These are phyloP conservation scores for Xestia sexstrigata DNA, from an alignment of 2,888 invertebrate genomes.

Conservation along the genomic window DNA sequence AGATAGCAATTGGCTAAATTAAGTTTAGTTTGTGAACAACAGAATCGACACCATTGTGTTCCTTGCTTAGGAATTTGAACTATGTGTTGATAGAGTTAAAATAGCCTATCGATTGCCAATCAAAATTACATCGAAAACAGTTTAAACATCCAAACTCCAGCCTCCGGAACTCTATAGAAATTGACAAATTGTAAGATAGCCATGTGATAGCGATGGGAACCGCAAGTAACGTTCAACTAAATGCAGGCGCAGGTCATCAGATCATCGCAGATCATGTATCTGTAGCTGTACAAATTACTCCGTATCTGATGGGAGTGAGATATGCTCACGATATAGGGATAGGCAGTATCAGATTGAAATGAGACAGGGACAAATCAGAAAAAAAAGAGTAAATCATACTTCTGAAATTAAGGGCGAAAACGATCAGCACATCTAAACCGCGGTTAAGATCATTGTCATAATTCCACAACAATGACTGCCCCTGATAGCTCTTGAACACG, in stretches of 20 bases:
- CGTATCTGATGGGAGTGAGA: slow-evolving; percentile 62
- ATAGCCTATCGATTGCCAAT: slow-evolving; percentile 20
- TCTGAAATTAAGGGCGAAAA: background rate
- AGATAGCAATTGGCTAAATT: too few relatives aligned
- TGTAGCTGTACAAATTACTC: slow-evolving; percentile 60
- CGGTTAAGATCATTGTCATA: too few relatives aligned
- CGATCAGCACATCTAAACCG: background rate
- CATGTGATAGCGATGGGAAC: slow-evolving; percentile 28
- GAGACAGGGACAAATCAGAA: background rate
- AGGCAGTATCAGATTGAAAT: slow-evolving; percentile 8
- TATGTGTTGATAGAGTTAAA: background rate
- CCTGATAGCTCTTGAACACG: too few relatives aligned
- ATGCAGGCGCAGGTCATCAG: slow-evolving; percentile 62
- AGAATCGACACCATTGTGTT: too few relatives aligned
- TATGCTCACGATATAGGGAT: slow-evolving; percentile 26
- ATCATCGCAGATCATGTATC: slow-evolving; percentile 54
- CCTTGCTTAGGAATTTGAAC: background rate
- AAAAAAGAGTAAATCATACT: background rate
- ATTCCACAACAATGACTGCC: too few relatives aligned
- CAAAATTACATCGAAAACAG: slow-evolving; percentile 14
- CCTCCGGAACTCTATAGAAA: slow-evolving; percentile 25
- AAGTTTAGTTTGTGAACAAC: too few relatives aligned
- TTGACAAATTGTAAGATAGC: slow-evolving; percentile 50
- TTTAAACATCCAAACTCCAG: slow-evolving; percentile 19
- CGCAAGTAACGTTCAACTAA: slow-evolving; percentile 40